Percentiles rank a stretch among this genome's conserved stretches.
These are phyloP conservation scores for Xylophagus ater DNA, from an alignment of 2,888 invertebrate species.

Conservation along the genomic window DNA sequence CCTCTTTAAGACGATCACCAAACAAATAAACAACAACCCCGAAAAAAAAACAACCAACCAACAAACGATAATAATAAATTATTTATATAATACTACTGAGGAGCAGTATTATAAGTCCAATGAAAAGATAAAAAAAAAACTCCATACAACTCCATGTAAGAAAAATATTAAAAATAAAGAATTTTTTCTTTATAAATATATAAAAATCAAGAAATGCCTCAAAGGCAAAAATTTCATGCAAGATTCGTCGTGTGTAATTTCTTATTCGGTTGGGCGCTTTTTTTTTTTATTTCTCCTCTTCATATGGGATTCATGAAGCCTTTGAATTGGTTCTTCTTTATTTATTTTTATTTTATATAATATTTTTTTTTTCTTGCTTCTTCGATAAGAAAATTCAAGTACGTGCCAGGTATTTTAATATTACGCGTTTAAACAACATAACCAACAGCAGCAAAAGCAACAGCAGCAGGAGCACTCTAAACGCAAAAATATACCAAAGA, in stretches of 20 bases:
- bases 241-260: neutral
- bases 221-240: neutral
- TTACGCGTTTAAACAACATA: no score
- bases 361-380: neutral
- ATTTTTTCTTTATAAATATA: neutral
- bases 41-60: neutral
- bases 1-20: neutral
- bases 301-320: no score
- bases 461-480: no score
- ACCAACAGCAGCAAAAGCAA: no score
- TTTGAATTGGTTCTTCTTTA: neutral
- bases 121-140: neutral
- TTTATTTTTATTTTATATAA: neutral
- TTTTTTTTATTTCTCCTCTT: neutral
- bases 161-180: neutral
- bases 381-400: constrained; percentile 4
- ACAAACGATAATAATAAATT: neutral
- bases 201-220: neutral
- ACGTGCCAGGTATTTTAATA: constrained; percentile 9
- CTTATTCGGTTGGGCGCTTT: neutral
- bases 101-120: no score
- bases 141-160: neutral
- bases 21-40: no score
- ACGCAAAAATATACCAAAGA: no score
- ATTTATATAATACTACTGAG: no score